phyloP scores from a whole-genome alignment of 2,113 vertebrate genomes.

The Plotosus lineatus region DNA sequence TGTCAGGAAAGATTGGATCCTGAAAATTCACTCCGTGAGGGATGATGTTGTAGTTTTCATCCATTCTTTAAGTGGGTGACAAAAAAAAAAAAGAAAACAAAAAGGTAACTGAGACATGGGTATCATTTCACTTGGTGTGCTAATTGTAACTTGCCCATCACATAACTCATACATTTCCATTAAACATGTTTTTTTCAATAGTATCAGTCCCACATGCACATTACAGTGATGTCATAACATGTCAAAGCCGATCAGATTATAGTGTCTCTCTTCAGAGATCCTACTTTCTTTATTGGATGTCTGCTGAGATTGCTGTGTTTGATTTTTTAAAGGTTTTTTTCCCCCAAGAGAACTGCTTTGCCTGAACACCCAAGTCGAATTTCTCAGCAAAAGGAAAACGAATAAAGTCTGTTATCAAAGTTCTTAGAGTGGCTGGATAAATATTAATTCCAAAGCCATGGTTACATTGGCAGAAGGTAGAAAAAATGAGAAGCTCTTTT shows the following conservation, averaged over 20 bases:
- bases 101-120: not conserved
- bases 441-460: slow-evolving; percentile 54
- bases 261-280: not conserved
- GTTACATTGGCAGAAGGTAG: slow-evolving; percentile 44
- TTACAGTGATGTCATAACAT: not conserved
- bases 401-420: slow-evolving; percentile 49
- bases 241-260: not conserved
- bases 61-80: slow-evolving; percentile 71
- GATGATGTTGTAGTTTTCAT: slow-evolving; percentile 81
- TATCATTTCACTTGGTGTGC: not conserved
- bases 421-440: slow-evolving; percentile 44
- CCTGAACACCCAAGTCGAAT: slow-evolving; percentile 11
- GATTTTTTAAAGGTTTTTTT: slow-evolving; percentile 3
- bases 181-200: not conserved
- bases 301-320: slow-evolving; percentile 1
- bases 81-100: slow-evolving; percentile 1
- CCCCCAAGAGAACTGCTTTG: not conserved
- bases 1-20: slow-evolving; percentile 80
- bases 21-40: slow-evolving; percentile 84
- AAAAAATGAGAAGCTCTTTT: slow-evolving; percentile 42
- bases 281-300: not conserved
- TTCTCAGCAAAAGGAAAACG: slow-evolving; percentile 19
- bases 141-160: too few species aligned
- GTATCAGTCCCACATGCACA: not conserved
- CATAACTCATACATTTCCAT: not conserved